A percentile compares a stretch with the other conserved stretches of the same genome.
These are phyloP conservation scores for Parnassius glacialis DNA, from an alignment of 2,888 invertebrate genomes.

Conservation along the genomic window DNA sequence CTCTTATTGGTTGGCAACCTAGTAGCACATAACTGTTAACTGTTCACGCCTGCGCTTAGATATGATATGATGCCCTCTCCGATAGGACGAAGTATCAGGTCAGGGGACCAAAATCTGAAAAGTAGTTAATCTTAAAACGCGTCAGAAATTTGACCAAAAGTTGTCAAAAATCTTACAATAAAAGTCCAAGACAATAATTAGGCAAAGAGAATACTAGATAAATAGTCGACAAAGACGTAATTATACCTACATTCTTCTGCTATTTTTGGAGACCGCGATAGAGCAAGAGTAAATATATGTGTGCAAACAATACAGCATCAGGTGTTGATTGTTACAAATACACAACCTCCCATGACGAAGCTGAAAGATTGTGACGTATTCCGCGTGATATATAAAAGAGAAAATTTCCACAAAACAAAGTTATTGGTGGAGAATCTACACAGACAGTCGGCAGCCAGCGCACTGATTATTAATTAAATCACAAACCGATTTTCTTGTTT, in stretches of 20 bases:
- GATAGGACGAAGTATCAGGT: too few species aligned
- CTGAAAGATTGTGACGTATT: slow-evolving; percentile 20
- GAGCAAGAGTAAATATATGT: slow-evolving; percentile 16
- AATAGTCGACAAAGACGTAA: slow-evolving; percentile 13
- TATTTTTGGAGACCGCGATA: slow-evolving; percentile 23
- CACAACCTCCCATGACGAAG: slow-evolving; percentile 34
- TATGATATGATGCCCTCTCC: too few species aligned
- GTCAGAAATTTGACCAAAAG: neutral
- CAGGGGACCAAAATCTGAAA: too few species aligned
- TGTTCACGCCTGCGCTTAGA: too few species aligned
- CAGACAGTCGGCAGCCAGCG: slow-evolving; percentile 5
- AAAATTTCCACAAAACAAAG: slow-evolving; percentile 18
- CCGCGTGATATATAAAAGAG: slow-evolving; percentile 20
- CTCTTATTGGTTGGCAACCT: too few species aligned
- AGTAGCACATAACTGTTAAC: too few species aligned
- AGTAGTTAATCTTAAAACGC: neutral
- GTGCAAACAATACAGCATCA: slow-evolving; percentile 19
- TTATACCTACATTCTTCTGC: slow-evolving; percentile 1
- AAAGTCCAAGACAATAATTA: neutral
- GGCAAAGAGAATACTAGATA: slow-evolving; percentile 2
- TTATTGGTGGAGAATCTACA: slow-evolving; percentile 9
- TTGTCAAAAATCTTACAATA: neutral
- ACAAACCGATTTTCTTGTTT: neutral
- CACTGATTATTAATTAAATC: neutral
- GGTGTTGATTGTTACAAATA: slow-evolving; percentile 17